These are phyloP conservation scores for Cynoglossus semilaevis DNA, from an alignment of 2,113 vertebrate species.

Conservation along the genomic window DNA sequence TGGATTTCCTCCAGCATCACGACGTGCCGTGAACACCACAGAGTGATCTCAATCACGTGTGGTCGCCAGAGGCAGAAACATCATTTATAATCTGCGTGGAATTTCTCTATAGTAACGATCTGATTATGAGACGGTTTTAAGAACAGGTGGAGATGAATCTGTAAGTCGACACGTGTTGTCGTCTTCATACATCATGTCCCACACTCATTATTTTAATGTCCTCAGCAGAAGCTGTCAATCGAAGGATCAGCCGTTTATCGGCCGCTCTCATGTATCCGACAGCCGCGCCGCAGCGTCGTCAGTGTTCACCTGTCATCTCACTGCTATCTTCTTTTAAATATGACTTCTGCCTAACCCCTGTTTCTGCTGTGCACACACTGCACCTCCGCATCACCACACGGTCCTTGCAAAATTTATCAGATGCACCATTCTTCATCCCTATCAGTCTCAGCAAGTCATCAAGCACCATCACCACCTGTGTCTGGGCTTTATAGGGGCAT, in stretches of 20 bases:
- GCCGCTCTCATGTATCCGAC: background rate
- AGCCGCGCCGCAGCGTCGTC: background rate
- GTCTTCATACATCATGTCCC: too few species aligned
- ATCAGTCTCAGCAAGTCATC: background rate
- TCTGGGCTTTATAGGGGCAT: background rate
- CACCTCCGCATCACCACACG: too few species aligned
- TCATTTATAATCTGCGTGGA: too few species aligned
- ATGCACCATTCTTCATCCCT: background rate
- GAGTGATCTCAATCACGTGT: too few species aligned
- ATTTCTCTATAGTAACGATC: too few species aligned
- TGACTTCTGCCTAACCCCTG: background rate
- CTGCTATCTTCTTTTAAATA: background rate
- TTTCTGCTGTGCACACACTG: background rate
- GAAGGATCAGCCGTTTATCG: background rate
- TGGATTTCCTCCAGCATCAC: too few species aligned
- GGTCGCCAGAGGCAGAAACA: too few species aligned
- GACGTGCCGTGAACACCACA: too few species aligned
- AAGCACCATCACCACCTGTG: background rate
- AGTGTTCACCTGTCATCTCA: background rate
- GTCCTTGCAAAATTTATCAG: background rate
- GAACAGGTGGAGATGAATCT: too few species aligned
- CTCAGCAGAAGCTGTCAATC: background rate
- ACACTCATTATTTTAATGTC: too few species aligned
- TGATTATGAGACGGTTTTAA: too few species aligned
- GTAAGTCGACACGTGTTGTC: too few species aligned